Evolutionary conservation across 2,888 invertebrate genomes (phyloP), one percentile per base, ranked within the genome.

Genomic region (Orchestes rusci): DNA sequence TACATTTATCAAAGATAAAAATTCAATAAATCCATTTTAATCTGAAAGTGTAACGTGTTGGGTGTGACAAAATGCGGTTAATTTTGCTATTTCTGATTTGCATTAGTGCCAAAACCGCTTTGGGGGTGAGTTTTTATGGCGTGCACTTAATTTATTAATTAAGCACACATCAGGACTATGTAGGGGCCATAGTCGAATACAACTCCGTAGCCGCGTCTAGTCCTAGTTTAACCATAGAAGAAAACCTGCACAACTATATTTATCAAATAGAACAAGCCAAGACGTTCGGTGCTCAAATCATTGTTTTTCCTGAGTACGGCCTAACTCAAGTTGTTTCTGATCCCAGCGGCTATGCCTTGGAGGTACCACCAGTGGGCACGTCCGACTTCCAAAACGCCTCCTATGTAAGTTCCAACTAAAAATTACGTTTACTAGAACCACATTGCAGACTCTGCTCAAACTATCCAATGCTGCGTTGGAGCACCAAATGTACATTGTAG

Each of bases 231-330:
- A 58, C 56, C 1, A 42, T 57, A 2, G 50, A 52, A 39, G 43
- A 36, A 13, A 60, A 60, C 45, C 13, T 59, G 15, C 27, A 54
- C 5, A 46, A 57, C 33, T 59, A 59, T 38, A 35, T 54, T 20
- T 29, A 27, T 5, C 45, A 53, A 18, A 53, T 54, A 7, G 53
- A 54, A 41, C n/a, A 23, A 8, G 56, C 58, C 1, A 46, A 43
- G 39, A n/a, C 1, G 23, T 15, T 18, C 4, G 39, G 38, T n/a
- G 56, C 38, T 1, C 48, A 57, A 27, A 57, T 60, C n/a, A 52
- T 59, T 13, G 57, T 60, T 16, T 60, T 59, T 45, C 60, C 60
- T 3, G 60, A 60, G 33, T 58, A 60, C 42, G 58, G 59, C 16
- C 35, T 60, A 35, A 60, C 59, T 4, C 55, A 53, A 32, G 20